Conservation (phyloP, 35 echinoderm and acorn worm species). For the Acanthaster planci region DNA sequence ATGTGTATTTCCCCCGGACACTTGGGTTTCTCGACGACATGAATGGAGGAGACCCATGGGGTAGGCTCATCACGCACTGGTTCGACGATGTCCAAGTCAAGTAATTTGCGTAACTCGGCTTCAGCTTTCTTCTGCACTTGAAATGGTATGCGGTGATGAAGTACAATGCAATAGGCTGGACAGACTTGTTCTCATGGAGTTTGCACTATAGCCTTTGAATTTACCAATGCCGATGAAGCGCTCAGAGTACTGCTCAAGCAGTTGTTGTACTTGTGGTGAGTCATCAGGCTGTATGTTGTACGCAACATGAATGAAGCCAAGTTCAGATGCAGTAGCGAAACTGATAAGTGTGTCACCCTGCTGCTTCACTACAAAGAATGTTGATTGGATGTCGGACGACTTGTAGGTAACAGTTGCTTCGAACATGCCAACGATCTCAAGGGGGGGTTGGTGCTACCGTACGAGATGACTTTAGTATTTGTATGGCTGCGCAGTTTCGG, state of each 20-base stretch:
- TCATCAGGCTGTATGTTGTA: neutral
- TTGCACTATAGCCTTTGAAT: conserved; percentile 40
- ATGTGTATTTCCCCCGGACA: too few relatives aligned
- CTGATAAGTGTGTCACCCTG: conserved; percentile 31
- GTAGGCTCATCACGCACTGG: conserved; percentile 43
- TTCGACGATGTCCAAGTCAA: conserved; percentile 43
- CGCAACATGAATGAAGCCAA: conserved; percentile 16
- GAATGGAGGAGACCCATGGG: too few relatives aligned
- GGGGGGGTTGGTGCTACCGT: conserved; percentile 16
- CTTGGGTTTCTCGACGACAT: too few relatives aligned
- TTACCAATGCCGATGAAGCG: conserved; percentile 59
- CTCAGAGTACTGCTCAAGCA: conserved; percentile 25
- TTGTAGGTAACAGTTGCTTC: neutral
- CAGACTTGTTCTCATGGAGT: conserved; percentile 41
- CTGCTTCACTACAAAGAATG: conserved; percentile 4
- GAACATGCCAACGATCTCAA: conserved; percentile 12
- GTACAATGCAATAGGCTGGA: conserved; percentile 54
- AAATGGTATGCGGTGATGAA: conserved; percentile 60
- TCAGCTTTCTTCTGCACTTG: conserved; percentile 64
- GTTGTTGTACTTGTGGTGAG: neutral
- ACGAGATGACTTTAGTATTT: conserved; percentile 16
- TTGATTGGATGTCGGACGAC: neutral
- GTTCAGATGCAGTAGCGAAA: neutral
- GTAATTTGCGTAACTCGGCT: conserved; percentile 28
- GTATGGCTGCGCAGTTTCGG: neutral